These are phyloP conservation scores for Melanerpes formicivorus DNA, from an alignment of 2,113 vertebrate species.

Conservation along the genomic window DNA sequence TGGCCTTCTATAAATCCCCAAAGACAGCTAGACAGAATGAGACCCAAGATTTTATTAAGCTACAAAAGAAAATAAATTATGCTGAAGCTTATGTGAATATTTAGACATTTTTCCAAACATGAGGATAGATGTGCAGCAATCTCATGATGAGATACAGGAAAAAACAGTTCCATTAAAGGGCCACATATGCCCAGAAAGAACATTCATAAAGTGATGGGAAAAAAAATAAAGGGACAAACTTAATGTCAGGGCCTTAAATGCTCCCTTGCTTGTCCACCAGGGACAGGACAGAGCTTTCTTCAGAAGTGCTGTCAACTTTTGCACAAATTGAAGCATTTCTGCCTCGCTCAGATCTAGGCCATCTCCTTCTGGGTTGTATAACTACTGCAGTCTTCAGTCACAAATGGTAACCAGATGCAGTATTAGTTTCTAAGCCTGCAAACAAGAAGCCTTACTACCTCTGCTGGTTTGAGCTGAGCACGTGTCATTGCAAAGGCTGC, in stretches of 20 bases:
- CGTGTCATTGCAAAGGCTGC: not conserved
- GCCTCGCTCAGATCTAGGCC: not conserved
- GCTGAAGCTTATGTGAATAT: constrained; percentile 47
- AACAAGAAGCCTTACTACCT: not conserved
- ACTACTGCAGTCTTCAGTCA: not conserved
- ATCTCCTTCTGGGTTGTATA: not conserved
- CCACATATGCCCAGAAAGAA: constrained; percentile 18
- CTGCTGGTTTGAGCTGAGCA: not conserved
- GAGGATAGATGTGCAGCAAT: constrained; percentile 20
- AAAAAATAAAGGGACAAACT: not conserved
- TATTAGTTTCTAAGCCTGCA: not conserved
- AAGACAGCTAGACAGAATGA: constrained; percentile 27
- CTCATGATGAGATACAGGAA: constrained; percentile 56
- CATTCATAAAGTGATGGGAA: constrained; percentile 8
- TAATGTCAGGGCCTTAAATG: not conserved
- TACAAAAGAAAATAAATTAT: constrained; percentile 58
- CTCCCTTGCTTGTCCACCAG: not conserved
- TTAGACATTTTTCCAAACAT: constrained; percentile 63
- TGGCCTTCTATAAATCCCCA: constrained; percentile 26
- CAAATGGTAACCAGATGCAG: not conserved
- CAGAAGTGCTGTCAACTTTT: not conserved
- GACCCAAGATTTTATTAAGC: constrained; percentile 52
- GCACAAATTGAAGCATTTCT: not conserved
- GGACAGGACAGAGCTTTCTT: not conserved
- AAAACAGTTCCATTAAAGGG: constrained; percentile 60